Evolutionary conservation across 2,113 vertebrate genomes (phyloP), one percentile per base, ranked within the genome.

Genomic region (Xenopus borealis): DNA sequence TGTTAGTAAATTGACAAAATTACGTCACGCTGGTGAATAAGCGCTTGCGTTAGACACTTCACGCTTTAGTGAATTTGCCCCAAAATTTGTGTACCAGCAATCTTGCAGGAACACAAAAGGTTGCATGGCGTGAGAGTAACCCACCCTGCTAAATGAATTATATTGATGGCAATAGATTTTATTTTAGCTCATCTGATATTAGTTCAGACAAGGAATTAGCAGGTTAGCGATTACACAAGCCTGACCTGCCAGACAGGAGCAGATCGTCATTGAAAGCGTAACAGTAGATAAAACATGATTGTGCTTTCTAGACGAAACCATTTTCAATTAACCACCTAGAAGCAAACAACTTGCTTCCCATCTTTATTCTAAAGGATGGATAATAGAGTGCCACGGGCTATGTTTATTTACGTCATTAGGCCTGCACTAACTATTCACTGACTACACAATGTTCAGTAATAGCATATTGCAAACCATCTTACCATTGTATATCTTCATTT

Each of bases 271-370:
- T 23, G 55, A 33, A 63, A 12, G 45, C 45, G 55, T 67, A 75
- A 75, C 66, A 68, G 57, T 40, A 69, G 73, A 75, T 75, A 75
- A 69, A 68, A 69, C 73, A 75, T 75, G 58, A 75, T 75, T 75
- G 66, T 44, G 73, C 66, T 62, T 69, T 73, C 58, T n/a, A 73
- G 72, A 52, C 53, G 72, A 73, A 73, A 58, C 72, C 45, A 58
- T 73, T 75, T 62, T 13, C 66, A 75, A 75, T 75, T 75, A 75
- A 58, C 73, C 73, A 75, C 73, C 73, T 75, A 75, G 66, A 69
- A 69, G 58, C 65, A 75, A 69, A 75, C 68, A 62, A 75, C 58
- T 75, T 75, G 27, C 47, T 75, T 75, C 27, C 47, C 66, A 62
- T 75, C 72, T 62, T 33, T 20, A 61, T 53, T 68, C 46, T 62